Evolutionary conservation across 2,888 invertebrate genomes (phyloP).

Genomic region (Therioaphis trifolii): DNA sequence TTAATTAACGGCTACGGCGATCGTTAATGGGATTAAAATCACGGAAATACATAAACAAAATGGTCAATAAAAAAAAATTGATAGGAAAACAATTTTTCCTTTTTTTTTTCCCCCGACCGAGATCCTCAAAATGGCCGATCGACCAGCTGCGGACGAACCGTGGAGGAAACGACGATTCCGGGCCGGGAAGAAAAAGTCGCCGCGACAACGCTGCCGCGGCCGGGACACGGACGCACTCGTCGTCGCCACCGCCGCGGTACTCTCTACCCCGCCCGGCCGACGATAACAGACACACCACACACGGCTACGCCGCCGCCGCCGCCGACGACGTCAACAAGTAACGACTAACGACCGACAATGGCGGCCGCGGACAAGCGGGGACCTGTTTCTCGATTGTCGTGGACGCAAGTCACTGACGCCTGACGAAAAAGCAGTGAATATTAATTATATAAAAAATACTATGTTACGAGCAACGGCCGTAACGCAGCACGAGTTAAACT

Average conservation of each 20-base stretch:
- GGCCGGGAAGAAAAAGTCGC: slow-evolving; percentile 40
- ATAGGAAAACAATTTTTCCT: slow-evolving; percentile 59
- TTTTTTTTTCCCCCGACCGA: slow-evolving; percentile 50
- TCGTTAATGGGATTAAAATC: slow-evolving; percentile 39
- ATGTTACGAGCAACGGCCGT: no score
- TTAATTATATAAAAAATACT: no score
- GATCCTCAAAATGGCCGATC: slow-evolving; percentile 61
- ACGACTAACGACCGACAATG: background rate
- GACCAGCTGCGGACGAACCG: slow-evolving; percentile 35
- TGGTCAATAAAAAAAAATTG: slow-evolving; percentile 60
- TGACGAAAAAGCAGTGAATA: no score
- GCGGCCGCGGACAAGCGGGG: no score
- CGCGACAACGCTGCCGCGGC: background rate
- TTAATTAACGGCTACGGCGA: slow-evolving; percentile 40
- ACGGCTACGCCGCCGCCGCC: background rate
- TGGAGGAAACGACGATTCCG: slow-evolving; percentile 35
- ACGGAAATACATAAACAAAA: slow-evolving; percentile 59
- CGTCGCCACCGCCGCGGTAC: background rate
- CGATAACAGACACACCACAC: background rate
- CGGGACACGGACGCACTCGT: background rate
- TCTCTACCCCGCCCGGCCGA: background rate
- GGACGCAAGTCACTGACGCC: no score
- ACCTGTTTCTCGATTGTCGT: background rate
- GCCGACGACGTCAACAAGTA: background rate
- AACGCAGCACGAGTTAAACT: no score